Evolutionary conservation across 2,797 vertebrate genomes (phyloP).

Genomic region (Mastacembelus armatus): DNA sequence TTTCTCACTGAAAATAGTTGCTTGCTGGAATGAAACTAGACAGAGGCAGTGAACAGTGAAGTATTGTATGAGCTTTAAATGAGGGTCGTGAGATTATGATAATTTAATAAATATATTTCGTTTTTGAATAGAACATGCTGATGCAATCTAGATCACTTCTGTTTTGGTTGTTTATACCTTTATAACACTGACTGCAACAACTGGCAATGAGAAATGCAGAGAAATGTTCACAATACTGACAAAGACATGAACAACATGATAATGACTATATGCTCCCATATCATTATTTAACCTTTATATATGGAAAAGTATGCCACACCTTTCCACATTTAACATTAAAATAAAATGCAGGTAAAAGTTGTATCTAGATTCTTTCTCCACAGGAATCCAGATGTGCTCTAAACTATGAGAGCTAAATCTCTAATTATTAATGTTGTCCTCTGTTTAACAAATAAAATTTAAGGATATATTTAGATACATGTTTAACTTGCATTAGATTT

Average conservation of each 20-base stretch:
- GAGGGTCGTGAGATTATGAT: too few relatives aligned
- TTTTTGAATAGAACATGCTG: neutral
- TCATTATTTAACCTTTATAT: neutral
- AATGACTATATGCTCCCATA: neutral
- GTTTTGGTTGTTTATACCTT: slow-evolving; percentile 25
- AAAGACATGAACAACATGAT: neutral
- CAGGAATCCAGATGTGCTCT: neutral
- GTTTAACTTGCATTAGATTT: neutral
- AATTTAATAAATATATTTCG: too few relatives aligned
- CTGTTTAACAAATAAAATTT: too few relatives aligned
- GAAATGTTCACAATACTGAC: neutral
- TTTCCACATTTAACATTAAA: neutral
- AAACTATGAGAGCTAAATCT: too few relatives aligned
- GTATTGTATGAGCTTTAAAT: too few relatives aligned
- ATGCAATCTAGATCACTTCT: neutral
- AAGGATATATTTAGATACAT: neutral
- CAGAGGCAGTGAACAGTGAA: too few relatives aligned
- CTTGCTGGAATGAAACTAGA: too few relatives aligned
- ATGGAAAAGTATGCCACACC: too few relatives aligned
- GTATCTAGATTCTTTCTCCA: neutral
- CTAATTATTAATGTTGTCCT: too few relatives aligned
- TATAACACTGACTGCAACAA: slow-evolving; percentile 2
- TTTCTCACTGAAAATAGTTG: too few relatives aligned
- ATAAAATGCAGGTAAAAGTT: slow-evolving; percentile 1
- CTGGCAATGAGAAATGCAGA: slow-evolving; percentile 1